Conservation (phyloP, 1,140 invertebrate species). For the Zeugodacus cucurbitae region DNA sequence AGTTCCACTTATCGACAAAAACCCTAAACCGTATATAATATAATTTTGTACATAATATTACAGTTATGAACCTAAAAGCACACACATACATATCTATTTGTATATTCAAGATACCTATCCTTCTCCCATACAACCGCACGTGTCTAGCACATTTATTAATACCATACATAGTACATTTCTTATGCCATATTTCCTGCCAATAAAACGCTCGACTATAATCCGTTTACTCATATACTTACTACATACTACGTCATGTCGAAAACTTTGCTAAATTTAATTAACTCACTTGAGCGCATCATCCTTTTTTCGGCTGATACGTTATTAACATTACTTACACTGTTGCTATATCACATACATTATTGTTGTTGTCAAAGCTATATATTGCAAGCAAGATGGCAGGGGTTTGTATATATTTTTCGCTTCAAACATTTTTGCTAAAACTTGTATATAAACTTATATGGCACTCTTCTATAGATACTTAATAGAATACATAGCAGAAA, state of each 20-base stretch:
- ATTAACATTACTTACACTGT: not conserved
- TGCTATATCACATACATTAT: not conserved
- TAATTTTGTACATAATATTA: no score
- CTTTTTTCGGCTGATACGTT: not conserved
- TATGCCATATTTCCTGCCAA: not conserved
- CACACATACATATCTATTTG: not conserved
- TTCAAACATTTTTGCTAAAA: not conserved
- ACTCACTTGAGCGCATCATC: conserved; percentile 55
- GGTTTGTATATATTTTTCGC: not conserved
- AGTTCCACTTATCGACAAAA: no score
- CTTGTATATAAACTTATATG: not conserved
- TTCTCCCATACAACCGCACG: not conserved
- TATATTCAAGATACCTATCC: not conserved
- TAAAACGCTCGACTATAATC: not conserved
- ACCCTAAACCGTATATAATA: no score
- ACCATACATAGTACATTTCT: not conserved
- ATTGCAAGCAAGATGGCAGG: not conserved
- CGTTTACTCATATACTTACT: not conserved
- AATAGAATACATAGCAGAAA: not conserved
- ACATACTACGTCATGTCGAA: not conserved
- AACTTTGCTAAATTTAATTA: conserved; percentile 58
- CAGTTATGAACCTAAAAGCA: no score
- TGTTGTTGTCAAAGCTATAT: no score
- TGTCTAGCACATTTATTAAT: no score
- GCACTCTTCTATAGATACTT: not conserved